These are phyloP conservation scores for Latrodectus hesperus DNA, from an alignment of 2,888 invertebrate species.

Conservation along the genomic window DNA sequence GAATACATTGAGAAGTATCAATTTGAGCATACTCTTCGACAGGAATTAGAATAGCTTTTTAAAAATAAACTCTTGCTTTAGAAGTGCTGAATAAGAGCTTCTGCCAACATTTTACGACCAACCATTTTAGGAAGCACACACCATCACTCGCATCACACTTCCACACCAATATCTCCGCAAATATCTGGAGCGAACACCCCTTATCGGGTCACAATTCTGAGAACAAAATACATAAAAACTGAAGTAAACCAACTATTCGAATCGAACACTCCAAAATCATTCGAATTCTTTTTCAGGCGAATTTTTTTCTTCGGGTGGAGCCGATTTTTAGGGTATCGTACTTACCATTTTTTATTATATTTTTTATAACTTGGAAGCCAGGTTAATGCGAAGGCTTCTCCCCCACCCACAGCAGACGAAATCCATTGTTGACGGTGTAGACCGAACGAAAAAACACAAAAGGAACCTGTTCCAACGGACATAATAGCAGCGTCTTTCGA, in stretches of 20 bases:
- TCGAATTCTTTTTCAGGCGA: background rate
- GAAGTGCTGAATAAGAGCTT: background rate
- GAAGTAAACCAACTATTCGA: background rate
- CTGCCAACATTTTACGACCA: background rate
- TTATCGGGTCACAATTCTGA: background rate
- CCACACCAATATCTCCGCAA: background rate
- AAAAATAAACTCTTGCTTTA: too few relatives aligned
- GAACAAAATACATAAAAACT: background rate
- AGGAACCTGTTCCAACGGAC: slow-evolving; percentile 36
- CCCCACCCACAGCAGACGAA: background rate
- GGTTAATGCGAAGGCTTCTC: slow-evolving; percentile 12
- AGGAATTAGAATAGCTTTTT: too few relatives aligned
- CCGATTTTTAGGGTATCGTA: slow-evolving; percentile 6
- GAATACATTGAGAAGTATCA: too few relatives aligned
- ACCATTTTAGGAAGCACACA: background rate
- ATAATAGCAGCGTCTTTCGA: slow-evolving; percentile 16
- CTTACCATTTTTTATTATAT: slow-evolving; percentile 1
- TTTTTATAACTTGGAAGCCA: background rate
- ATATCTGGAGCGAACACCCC: background rate
- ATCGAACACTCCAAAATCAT: background rate
- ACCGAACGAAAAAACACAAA: slow-evolving; percentile 9
- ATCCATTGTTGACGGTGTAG: slow-evolving; percentile 20
- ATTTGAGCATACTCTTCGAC: too few relatives aligned
- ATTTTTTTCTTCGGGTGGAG: slow-evolving; percentile 10
- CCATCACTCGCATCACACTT: background rate